A percentile compares a stretch with the other conserved stretches of the same genome.
Conservation (phyloP, 2,113 vertebrate species). For the Gallinago paraguaiae region DNA sequence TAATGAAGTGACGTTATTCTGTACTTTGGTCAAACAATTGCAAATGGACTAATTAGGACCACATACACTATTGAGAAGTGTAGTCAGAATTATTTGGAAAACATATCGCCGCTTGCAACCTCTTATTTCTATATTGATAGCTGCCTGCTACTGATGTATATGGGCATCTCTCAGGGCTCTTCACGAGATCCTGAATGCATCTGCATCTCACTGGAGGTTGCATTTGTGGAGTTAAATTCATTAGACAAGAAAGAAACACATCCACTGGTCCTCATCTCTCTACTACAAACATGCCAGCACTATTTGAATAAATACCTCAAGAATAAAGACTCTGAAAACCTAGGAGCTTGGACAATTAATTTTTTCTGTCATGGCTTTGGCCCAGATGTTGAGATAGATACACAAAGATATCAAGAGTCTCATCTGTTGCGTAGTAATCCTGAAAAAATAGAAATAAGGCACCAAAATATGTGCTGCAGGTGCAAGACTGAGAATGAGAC, state of each 20-base stretch:
- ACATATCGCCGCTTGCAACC: neutral
- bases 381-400: neutral
- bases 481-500: neutral
- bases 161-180: neutral
- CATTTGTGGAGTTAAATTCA: neutral
- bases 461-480: neutral
- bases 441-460: neutral
- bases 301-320: neutral
- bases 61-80: conserved; percentile 10
- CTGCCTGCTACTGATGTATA: neutral
- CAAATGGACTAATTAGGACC: conserved; percentile 39
- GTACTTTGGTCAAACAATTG: conserved; percentile 41
- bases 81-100: neutral
- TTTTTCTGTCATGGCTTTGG: neutral
- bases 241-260: neutral
- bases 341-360: neutral
- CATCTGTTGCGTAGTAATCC: neutral
- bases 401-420: neutral
- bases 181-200: neutral
- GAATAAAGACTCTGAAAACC: neutral
- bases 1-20: conserved; percentile 41
- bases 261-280: neutral
- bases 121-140: neutral
- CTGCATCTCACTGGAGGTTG: neutral
- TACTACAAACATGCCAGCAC: neutral